A percentile compares a stretch with the other conserved stretches of the same genome.
These are phyloP conservation scores for Leptopilina syphax DNA, from an alignment of 2,888 invertebrate species.

Conservation along the genomic window DNA sequence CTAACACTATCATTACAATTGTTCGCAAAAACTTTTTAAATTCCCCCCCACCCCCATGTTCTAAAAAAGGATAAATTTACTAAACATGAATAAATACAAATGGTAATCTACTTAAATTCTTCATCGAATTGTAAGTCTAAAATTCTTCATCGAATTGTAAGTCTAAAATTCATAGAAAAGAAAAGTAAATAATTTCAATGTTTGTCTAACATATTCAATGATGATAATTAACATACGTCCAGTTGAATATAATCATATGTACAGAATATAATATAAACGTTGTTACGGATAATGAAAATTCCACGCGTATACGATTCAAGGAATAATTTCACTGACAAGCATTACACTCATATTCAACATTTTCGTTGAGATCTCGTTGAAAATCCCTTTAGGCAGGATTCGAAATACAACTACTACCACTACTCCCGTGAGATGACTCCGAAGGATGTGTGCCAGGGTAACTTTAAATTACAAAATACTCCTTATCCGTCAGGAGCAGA, in stretches of 20 bases:
- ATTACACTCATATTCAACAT: background rate
- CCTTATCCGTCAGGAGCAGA: conserved; percentile 1
- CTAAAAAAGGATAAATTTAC: too few species aligned
- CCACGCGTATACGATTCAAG: background rate
- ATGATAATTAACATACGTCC: too few species aligned
- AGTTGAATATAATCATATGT: too few species aligned
- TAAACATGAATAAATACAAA: too few species aligned
- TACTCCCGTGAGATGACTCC: conserved; percentile 2
- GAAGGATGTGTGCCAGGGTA: conserved; percentile 6
- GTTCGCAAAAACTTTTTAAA: background rate
- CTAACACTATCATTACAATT: background rate
- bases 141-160: too few species aligned
- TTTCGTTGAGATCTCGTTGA: conserved; percentile 13
- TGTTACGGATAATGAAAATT: background rate
- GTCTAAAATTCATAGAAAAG: too few species aligned
- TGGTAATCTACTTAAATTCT: too few species aligned
- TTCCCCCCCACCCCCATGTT: too few species aligned
- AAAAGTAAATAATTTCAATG: too few species aligned
- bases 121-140: too few species aligned
- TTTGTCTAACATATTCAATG: too few species aligned
- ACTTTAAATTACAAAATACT: conserved; percentile 17
- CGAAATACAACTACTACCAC: conserved; percentile 1
- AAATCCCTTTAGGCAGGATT: conserved; percentile 12
- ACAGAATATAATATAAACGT: too few species aligned
- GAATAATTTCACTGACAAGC: conserved; percentile 9